A percentile compares a stretch with the other conserved stretches of the same genome.
phyloP scores from a whole-genome alignment of 2,797 vertebrate species.

The Rhinichthys osculus region DNA sequence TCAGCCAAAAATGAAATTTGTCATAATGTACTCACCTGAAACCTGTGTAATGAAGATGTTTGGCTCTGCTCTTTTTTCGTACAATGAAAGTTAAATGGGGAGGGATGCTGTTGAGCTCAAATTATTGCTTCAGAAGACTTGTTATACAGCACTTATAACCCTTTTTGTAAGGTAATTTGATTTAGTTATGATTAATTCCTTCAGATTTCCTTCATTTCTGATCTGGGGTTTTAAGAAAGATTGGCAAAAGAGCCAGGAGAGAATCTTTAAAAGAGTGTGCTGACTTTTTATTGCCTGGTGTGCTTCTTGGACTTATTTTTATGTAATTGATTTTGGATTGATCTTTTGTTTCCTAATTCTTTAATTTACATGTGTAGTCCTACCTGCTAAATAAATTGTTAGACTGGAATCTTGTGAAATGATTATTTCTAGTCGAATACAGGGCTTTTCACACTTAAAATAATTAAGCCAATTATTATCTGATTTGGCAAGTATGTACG shows the following conservation, averaged over 20 bases:
- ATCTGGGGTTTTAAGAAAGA: background rate
- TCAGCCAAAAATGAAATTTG: background rate
- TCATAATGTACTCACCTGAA: background rate
- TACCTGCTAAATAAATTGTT: background rate
- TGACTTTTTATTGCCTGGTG: background rate
- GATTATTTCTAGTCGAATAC: background rate
- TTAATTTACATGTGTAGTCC: background rate
- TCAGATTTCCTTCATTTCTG: background rate
- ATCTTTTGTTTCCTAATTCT: background rate
- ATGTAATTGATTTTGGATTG: background rate
- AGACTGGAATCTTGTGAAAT: background rate
- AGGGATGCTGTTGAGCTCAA: background rate
- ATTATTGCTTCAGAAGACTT: background rate
- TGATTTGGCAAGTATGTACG: background rate
- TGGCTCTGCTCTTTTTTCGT: background rate
- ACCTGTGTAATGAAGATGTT: background rate
- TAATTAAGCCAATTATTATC: background rate
- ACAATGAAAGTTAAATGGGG: background rate
- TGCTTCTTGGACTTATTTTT: background rate
- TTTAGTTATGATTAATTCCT: background rate
- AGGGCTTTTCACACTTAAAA: background rate
- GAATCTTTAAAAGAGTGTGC: background rate
- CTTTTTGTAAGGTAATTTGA: background rate
- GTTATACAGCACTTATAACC: background rate
- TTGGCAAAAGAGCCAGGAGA: background rate